Evolutionary conservation across 2,888 invertebrate genomes (phyloP), one percentile per base, ranked within the genome.

Genomic region (Cinara cedri): DNA sequence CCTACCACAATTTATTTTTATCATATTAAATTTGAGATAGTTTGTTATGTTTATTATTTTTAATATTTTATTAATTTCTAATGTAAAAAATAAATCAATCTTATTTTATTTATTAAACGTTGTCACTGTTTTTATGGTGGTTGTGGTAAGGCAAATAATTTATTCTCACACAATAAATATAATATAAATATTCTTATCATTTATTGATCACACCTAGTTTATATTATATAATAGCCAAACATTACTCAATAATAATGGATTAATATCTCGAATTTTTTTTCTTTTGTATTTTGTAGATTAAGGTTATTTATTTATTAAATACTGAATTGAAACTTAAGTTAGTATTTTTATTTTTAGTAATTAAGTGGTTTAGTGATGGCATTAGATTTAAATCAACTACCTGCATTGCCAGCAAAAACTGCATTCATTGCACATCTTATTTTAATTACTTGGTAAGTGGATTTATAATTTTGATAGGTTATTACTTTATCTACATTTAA

Each of bases 321-420:
- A 3, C 3, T 34, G 34, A 34, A 34, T 34, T 34, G 6, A 34
- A 34, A 34, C 3, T 21, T 51, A 54, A 51, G 3, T 70, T 3
- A 8, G n/a, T 24, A 21, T 13, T 57, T 16, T 72, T 46, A 2
- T 51, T 44, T 44, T 44, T 57, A 71, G 71, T 42, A n/a, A 10
- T 10, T 16, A 24, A 65, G n/a, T 21, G 42, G 9, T 13, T 51
- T 21, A 62, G 16, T 21, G 8, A 78, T 78, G 78, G 60, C 57
- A 4, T 78, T 78, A 70, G 78, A 78, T 60, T 78, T 78, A 16
- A 78, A 78, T 78, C 78, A 78, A 70, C 49, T 78, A 68, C 78
- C 78, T n/a, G 49, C 68, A 11, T 6, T 78, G 14, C 78, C 78
- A 13, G 49, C 51, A 21, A 78, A 62, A 42, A 78, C 68, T 42